Evolutionary conservation across 2,888 invertebrate species (phyloP), one percentile per base, ranked within the genome.

Genomic region (Andricus quercusramuli): DNA sequence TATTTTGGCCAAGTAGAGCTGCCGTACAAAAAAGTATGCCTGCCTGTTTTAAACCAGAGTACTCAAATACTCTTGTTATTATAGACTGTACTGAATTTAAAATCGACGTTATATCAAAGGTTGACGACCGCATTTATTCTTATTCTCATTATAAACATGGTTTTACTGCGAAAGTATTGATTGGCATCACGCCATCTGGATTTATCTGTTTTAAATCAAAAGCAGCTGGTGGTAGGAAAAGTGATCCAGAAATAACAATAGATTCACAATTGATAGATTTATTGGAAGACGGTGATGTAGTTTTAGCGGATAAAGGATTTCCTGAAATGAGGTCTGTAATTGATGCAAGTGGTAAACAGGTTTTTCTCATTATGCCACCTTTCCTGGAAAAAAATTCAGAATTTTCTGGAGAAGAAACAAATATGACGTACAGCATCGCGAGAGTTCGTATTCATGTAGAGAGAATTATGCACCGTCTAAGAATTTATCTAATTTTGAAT

Each of bases 151-250:
- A 82, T 44, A 83, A 83, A 81, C 81, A 82, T 79, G 76, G 37
- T 37, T 83, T 83, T 44, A 83, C 84, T 1, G 83, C 79, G 1
- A 85, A 84, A 83, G 79, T 85, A 77, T 56, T 83, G 2, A 83
- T 85, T 64, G 85, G 84, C n/a, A 83, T 83, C 11, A 83, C 83
- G 68, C 86, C 85, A 47, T 77, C 70, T 25, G 25, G 25, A 25
- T 25, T 25, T 25, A 25, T 25, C 25, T 25, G 25, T 25, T 25
- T 25, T 25, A 25, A 25, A 25, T 25, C 25, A 25, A 25, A 25
- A 25, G 25, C 25, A 25, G 25, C 25, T 25, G 25, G 25, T 25
- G 25, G 25, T 25, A 25, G 25, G 25, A 25, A 25, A 25, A 25
- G 25, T 25, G 25, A 25, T 25, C 25, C 25, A 25, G 1, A 25